These are phyloP conservation scores for Typhlichthys eigenmanni DNA, from an alignment of 2,797 vertebrate genomes.

Conservation along the genomic window DNA sequence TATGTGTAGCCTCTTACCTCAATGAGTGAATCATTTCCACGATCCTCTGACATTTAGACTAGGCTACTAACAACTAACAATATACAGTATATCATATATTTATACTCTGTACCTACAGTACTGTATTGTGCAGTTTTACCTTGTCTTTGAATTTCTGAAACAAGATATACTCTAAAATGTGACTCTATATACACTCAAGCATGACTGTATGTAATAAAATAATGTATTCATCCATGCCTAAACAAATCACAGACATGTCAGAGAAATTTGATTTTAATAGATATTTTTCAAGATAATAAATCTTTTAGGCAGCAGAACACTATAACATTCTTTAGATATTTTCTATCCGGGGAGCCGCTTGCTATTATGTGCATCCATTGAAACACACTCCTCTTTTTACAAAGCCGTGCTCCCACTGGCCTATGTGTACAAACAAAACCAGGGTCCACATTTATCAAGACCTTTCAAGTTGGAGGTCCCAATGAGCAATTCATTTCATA, in stretches of 20 bases:
- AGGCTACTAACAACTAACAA: background rate
- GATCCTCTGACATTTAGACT: conserved; percentile 10
- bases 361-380: conserved; percentile 52
- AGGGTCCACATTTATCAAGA: conserved; percentile 30
- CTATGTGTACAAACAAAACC: conserved; percentile 59
- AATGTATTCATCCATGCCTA: background rate
- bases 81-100: too few relatives aligned
- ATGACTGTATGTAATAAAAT: too few relatives aligned
- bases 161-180: background rate
- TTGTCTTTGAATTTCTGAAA: background rate
- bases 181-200: background rate
- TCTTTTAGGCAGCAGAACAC: conserved; percentile 31
- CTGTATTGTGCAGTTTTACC: too few relatives aligned
- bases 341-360: conserved; percentile 31
- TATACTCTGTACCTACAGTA: too few relatives aligned
- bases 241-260: conserved; percentile 37
- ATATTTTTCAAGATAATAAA: conserved; percentile 47
- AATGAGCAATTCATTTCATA: conserved; percentile 20
- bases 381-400: conserved; percentile 45
- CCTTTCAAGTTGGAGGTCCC: conserved; percentile 9
- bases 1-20: conserved; percentile 12
- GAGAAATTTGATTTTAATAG: conserved; percentile 57
- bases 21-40: conserved; percentile 20
- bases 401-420: conserved; percentile 22
- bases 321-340: conserved; percentile 31